Percentiles rank a stretch among this genome's conserved stretches.
phyloP scores from a whole-genome alignment of 2,113 vertebrate species.

The Carassius auratus region DNA sequence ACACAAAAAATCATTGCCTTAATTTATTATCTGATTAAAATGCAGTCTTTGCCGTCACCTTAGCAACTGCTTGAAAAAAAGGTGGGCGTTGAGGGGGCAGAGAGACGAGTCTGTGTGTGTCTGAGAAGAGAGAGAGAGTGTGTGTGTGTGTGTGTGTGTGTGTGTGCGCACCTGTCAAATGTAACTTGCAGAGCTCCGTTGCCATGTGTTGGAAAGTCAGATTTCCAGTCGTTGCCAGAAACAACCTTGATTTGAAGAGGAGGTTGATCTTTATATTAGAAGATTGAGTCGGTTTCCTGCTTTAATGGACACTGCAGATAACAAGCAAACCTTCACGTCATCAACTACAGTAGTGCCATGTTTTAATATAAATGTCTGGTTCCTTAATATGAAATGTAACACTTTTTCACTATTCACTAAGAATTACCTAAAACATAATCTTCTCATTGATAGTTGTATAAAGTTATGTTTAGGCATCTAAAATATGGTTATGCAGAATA shows the following conservation, averaged over 20 bases:
- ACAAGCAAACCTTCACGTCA: not conserved
- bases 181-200: conserved; percentile 12
- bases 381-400: not conserved
- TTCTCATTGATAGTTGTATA: not conserved
- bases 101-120: conserved; percentile 59
- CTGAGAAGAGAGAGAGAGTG: conserved; percentile 44
- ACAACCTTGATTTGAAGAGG: conserved; percentile 27
- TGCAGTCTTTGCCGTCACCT: conserved; percentile 80
- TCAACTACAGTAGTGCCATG: not conserved
- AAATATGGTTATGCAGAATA: not conserved
- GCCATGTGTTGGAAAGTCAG: conserved; percentile 15
- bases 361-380: not conserved
- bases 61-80: conserved; percentile 76
- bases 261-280: not conserved
- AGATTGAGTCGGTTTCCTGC: not conserved
- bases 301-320: not conserved
- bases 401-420: not conserved
- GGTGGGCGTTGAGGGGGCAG: conserved; percentile 79
- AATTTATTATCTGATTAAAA: conserved; percentile 80
- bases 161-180: conserved; percentile 29
- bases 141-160: conserved; percentile 6
- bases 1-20: conserved; percentile 68
- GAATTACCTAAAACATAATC: not conserved
- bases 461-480: not conserved
- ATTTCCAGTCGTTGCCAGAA: conserved; percentile 25